Evolutionary conservation across 2,888 invertebrate genomes (phyloP).

Genomic region (Oxycera nigricornis): DNA sequence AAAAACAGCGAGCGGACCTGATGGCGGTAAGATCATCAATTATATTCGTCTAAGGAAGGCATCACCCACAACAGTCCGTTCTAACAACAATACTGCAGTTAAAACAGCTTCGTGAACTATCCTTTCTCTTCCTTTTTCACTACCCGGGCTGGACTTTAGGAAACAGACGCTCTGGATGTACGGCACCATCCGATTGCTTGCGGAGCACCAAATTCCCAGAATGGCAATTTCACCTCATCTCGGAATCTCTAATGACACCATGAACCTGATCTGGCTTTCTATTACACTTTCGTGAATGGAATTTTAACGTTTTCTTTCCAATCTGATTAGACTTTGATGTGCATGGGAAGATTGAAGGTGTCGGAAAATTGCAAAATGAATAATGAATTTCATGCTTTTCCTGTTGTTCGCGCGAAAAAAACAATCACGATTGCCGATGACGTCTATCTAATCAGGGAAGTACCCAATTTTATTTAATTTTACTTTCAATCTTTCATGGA

Average conservation of each 20-base stretch:
- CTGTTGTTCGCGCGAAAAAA: neutral
- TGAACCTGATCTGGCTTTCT: conserved; percentile 36
- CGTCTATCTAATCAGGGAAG: too few species aligned
- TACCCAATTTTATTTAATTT: too few species aligned
- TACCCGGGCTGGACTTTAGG: neutral
- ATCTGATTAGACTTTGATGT: conserved; percentile 32
- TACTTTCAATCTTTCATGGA: too few species aligned
- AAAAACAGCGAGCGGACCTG: neutral
- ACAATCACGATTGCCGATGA: neutral
- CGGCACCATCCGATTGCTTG: neutral
- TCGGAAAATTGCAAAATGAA: conserved; percentile 33
- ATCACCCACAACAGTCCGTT: neutral
- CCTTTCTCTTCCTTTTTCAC: neutral
- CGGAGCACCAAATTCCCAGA: neutral
- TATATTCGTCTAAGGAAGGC: conserved; percentile 11
- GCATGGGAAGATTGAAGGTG: conserved; percentile 34
- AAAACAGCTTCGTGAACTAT: neutral
- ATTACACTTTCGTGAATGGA: conserved; percentile 36
- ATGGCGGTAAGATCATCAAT: conserved; percentile 20
- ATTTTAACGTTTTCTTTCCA: conserved; percentile 24
- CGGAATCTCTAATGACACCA: conserved; percentile 38
- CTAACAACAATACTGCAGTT: neutral
- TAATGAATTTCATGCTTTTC: conserved; percentile 35
- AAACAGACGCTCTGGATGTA: neutral
- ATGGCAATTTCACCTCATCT: conserved; percentile 23